Evolutionary conservation across 2,888 invertebrate genomes (phyloP).

Genomic region (Zonitis immaculata): DNA sequence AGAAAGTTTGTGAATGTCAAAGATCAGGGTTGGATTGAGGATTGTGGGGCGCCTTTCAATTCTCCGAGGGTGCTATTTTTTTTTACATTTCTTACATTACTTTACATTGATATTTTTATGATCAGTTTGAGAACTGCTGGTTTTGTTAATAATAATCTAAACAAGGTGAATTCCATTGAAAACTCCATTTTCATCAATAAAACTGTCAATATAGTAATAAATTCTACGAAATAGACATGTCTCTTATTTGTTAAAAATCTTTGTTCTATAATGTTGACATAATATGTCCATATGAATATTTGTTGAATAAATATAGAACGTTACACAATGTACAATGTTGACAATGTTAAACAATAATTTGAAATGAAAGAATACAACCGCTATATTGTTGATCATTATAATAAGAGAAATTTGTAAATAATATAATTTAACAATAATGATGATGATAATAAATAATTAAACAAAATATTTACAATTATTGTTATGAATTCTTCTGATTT

Average conservation of each 20-base stretch:
- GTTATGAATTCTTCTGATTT: no score
- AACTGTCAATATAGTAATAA: not conserved
- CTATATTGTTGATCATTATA: not conserved
- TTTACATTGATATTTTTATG: no score
- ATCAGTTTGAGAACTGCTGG: no score
- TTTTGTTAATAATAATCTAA: no score
- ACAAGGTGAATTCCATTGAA: not conserved
- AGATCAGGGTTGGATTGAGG: no score
- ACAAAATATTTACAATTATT: not conserved
- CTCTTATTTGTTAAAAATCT: not conserved
- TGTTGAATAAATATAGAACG: not conserved
- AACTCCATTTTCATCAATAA: not conserved
- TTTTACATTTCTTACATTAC: no score
- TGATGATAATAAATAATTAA: no score
- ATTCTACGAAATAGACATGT: not conserved
- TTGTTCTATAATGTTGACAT: not conserved
- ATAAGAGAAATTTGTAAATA: not conserved
- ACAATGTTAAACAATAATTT: not conserved
- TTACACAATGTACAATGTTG: not conserved
- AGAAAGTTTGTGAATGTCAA: no score
- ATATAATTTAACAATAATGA: no score
- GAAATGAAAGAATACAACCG: not conserved
- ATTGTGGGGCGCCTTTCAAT: no score
- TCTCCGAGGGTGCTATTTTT: no score
- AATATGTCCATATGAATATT: not conserved